Percentiles rank a stretch among this genome's conserved stretches.
Conservation (phyloP, 2,113 vertebrate species). For the Podiceps cristatus region DNA sequence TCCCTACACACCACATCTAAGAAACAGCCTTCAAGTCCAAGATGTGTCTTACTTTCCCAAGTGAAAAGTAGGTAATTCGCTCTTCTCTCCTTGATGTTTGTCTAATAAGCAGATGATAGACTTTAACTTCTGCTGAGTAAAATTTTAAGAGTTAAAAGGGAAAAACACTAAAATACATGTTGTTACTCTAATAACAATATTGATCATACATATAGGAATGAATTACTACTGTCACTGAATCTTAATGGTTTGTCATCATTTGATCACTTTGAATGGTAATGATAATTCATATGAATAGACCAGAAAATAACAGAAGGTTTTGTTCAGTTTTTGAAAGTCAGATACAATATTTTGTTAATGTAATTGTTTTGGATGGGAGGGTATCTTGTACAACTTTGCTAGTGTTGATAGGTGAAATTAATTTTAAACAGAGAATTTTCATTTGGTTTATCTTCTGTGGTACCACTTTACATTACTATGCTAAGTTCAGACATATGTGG, state of each 20-base stretch:
- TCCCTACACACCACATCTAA: not conserved
- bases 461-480: not conserved
- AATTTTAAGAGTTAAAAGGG: not conserved
- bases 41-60: not conserved
- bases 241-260: not conserved
- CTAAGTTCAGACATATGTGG: not conserved
- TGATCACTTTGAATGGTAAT: not conserved
- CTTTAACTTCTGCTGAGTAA: not conserved
- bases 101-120: not conserved
- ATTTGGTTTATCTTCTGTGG: not conserved
- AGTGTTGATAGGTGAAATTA: not conserved
- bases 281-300: not conserved
- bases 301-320: not conserved
- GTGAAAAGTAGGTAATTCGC: not conserved
- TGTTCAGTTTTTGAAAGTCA: not conserved
- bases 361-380: not conserved
- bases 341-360: not conserved
- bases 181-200: not conserved
- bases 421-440: not conserved
- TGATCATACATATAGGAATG: not conserved
- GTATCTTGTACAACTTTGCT: not conserved
- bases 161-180: not conserved
- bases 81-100: not conserved
- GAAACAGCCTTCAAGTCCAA: not conserved
- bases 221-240: not conserved